Evolutionary conservation across 2,797 vertebrate genomes (phyloP).

Genomic region (Thamnophis elegans): DNA sequence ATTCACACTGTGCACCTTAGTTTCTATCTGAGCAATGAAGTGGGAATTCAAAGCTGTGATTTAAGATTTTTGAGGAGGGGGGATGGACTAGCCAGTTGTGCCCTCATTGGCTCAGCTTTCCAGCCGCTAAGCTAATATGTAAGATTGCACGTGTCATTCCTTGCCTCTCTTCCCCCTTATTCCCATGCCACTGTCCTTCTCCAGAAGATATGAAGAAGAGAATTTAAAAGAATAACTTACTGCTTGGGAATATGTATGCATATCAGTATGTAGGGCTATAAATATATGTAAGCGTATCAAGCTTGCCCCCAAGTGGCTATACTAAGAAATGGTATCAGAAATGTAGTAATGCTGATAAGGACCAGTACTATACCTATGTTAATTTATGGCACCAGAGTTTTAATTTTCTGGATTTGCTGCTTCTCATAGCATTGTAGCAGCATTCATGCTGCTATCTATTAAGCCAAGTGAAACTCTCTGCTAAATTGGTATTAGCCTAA

Average conservation of each 20-base stretch:
- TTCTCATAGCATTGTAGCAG: conserved; percentile 36
- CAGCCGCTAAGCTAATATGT: conserved; percentile 44
- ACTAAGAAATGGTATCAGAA: not conserved
- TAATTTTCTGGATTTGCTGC: conserved; percentile 54
- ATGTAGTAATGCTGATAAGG: not conserved
- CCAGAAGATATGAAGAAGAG: not conserved
- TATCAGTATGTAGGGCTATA: rapidly evolving
- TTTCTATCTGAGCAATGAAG: conserved; percentile 36
- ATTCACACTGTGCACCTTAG: conserved; percentile 50
- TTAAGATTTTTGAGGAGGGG: conserved; percentile 34
- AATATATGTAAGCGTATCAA: rapidly evolving
- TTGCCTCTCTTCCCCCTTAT: conserved; percentile 18
- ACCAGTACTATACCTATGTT: not conserved
- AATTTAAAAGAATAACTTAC: not conserved
- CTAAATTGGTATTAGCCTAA: conserved; percentile 21
- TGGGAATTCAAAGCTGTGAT: conserved; percentile 45
- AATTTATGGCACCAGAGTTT: conserved; percentile 46
- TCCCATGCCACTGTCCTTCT: conserved; percentile 28
- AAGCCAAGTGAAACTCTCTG: conserved; percentile 22
- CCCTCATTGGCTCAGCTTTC: conserved; percentile 54
- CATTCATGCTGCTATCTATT: conserved; percentile 17
- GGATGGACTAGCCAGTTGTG: conserved; percentile 30
- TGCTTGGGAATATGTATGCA: not conserved
- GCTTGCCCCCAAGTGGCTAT: conserved; percentile 15
- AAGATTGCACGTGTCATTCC: conserved; percentile 48